Evolutionary conservation across 2,113 vertebrate species (phyloP).

Genomic region (Deroptyus accipitrinus): DNA sequence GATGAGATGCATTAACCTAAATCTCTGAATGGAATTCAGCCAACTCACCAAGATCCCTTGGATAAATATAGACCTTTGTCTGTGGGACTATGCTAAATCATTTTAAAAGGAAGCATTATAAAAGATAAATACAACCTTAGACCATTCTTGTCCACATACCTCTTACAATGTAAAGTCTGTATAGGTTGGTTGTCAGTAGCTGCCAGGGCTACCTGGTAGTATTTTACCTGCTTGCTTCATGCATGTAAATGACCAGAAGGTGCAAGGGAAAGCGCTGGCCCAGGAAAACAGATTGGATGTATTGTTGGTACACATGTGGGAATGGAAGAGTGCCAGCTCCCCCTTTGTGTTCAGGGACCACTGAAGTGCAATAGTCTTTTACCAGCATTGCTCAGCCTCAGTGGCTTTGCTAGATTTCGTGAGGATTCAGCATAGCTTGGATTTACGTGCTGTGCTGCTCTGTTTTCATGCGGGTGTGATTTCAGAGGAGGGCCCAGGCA

Average conservation of each 20-base stretch:
- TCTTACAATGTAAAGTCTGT: not conserved
- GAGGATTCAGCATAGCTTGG: not conserved
- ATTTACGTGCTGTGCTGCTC: not conserved
- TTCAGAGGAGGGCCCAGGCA: not conserved
- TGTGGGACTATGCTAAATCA: not conserved
- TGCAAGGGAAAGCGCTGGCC: not conserved
- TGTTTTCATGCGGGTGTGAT: not conserved
- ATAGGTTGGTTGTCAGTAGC: not conserved
- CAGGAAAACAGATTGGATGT: not conserved
- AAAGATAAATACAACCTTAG: not conserved
- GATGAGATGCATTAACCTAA: slow-evolving; percentile 4
- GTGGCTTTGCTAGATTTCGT: not conserved
- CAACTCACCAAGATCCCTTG: not conserved
- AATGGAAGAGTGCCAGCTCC: not conserved
- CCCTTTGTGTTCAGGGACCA: not conserved
- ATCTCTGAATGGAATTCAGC: not conserved
- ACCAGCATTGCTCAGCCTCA: not conserved
- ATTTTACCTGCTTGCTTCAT: not conserved
- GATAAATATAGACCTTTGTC: not conserved
- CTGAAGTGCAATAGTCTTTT: not conserved
- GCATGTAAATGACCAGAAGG: not conserved
- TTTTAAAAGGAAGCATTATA: slow-evolving; percentile 12
- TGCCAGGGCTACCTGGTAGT: not conserved
- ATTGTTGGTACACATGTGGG: not conserved
- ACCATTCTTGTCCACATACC: not conserved